Base-by-base conservation (phyloP, 1,140 invertebrate species). In the Dinoponera quadriceps region DNA sequence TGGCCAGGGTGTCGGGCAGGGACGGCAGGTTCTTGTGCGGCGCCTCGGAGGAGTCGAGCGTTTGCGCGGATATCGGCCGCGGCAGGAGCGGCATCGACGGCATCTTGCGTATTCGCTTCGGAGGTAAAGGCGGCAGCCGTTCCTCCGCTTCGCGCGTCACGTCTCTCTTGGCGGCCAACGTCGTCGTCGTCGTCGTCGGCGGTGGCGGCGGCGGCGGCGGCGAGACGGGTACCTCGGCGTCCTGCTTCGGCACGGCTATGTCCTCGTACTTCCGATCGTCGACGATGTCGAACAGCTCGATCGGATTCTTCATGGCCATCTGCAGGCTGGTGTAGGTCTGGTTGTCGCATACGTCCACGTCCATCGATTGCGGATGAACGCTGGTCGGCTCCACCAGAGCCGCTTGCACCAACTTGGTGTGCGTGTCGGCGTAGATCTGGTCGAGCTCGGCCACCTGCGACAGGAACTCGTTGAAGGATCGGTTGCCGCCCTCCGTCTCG, bases 251-350 rank as follows among this genome's bases (percentile, higher is more conserved):
- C 33, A 65, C 33, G 3, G 74, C 33, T 13, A 96, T 94, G 81
- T 96, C 95, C 44, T 96, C 95, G 81, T 96, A 96, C 49, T 95
- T 95, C 77, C 94, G 93, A 2, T 95, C 93, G 22, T 91, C 90
- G 3, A 92, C 91, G n/a, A 88, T 38, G 90, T 95, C 94, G 68
- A 94, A 88, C 33, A 97, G 95, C 9, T 95, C 89, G 0, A 97
- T 91, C 0, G 97, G 97, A 94, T 98, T 98, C 93, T 97, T 97
- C 95, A 98, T 98, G 0, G 97, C 97, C 90, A 98, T 95, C 91
- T 98, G 97, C 59, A 98, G 92, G 90, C 97, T 98, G 0, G 97
- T 97, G 83, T 98, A 98, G 0, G 97, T 97, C 68, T 96, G 96
- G 71, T 96, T 95, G 88, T 97, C 97, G 86, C 96, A 96, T 82